Evolutionary conservation across 1,140 invertebrate genomes (phyloP).

Genomic region (Diploscapter pachys): DNA sequence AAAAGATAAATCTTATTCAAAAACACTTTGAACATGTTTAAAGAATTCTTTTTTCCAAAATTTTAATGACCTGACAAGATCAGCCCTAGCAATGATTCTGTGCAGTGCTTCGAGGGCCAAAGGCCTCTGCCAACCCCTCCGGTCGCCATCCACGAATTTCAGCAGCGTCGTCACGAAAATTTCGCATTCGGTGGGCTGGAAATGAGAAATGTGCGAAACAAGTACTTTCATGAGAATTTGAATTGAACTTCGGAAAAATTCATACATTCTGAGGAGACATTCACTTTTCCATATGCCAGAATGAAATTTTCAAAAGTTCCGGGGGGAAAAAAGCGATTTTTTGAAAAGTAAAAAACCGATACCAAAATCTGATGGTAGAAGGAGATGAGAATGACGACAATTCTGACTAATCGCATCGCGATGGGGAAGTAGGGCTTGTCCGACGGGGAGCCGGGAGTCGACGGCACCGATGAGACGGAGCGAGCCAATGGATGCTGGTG

Average conservation of each 20-base stretch:
- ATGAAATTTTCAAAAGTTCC: too few relatives aligned
- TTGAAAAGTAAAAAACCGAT: slow-evolving; percentile 59
- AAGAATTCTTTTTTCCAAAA: too few relatives aligned
- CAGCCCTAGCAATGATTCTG: slow-evolving; percentile 83
- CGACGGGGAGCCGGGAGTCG: slow-evolving; percentile 65
- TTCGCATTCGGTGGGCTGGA: slow-evolving; percentile 89
- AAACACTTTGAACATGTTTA: too few relatives aligned
- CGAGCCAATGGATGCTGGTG: slow-evolving; percentile 11
- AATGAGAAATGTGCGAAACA: background rate
- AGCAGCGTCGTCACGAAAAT: slow-evolving; percentile 94
- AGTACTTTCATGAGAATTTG: too few relatives aligned
- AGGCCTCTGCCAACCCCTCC: slow-evolving; percentile 89
- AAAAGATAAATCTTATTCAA: background rate
- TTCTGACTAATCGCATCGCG: slow-evolving; percentile 84
- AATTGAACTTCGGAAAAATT: too few relatives aligned
- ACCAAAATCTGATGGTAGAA: slow-evolving; percentile 89
- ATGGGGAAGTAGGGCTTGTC: slow-evolving; percentile 95
- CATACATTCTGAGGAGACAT: too few relatives aligned
- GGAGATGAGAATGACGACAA: slow-evolving; percentile 86
- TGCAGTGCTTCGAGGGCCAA: slow-evolving; percentile 90
- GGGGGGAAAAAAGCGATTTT: too few relatives aligned
- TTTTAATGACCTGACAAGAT: slow-evolving; percentile 69
- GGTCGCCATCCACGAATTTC: slow-evolving; percentile 93
- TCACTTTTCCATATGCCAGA: too few relatives aligned
- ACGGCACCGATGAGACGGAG: background rate